These are phyloP conservation scores for Nasonovia ribisnigri DNA, from an alignment of 2,888 invertebrate species.

Conservation along the genomic window DNA sequence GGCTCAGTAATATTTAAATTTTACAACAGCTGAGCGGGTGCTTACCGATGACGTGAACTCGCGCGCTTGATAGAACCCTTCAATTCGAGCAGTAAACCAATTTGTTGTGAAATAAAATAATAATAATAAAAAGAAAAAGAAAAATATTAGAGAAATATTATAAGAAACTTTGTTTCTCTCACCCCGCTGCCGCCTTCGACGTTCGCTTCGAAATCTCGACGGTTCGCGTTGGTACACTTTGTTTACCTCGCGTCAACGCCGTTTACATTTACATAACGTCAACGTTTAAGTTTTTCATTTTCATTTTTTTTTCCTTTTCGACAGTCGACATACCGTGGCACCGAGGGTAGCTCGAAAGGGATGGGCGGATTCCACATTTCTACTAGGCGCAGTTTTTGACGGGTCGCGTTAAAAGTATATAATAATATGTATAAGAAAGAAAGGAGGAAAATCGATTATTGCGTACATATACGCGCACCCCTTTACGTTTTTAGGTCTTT, in stretches of 20 bases:
- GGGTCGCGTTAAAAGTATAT: conserved; percentile 36
- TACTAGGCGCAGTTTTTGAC: conserved; percentile 24
- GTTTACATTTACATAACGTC: neutral
- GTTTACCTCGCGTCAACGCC: conserved; percentile 27
- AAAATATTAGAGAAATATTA: neutral
- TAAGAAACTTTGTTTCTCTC: neutral
- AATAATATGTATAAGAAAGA: neutral
- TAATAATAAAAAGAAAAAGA: neutral
- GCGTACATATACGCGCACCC: neutral
- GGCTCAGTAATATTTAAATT: neutral
- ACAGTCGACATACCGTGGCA: neutral
- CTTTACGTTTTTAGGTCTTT: conserved; percentile 24
- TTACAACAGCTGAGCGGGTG: neutral
- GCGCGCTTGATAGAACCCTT: neutral
- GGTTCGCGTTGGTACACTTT: neutral
- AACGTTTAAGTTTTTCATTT: conserved; percentile 20
- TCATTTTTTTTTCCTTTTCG: neutral
- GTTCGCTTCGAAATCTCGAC: conserved; percentile 1
- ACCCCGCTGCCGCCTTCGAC: neutral
- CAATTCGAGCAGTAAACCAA: conserved; percentile 10
- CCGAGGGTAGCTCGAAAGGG: too few relatives aligned
- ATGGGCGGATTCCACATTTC: neutral
- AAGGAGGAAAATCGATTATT: conserved; percentile 45
- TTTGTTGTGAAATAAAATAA: conserved; percentile 15
- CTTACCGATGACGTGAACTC: neutral